Base-by-base conservation (phyloP, 2,113 vertebrate genomes). In the Copsychus sechellarum region DNA sequence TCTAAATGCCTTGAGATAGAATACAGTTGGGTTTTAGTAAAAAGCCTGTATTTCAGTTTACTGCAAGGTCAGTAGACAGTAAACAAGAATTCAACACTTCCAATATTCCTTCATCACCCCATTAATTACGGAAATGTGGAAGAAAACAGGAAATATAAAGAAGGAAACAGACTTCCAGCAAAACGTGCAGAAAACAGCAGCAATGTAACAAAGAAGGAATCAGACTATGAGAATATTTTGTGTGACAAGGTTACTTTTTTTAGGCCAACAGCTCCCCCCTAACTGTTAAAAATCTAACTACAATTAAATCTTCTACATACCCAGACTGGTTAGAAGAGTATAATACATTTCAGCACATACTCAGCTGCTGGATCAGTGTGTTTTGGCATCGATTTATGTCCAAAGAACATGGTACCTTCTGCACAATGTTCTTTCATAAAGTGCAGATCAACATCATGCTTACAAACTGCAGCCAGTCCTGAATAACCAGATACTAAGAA, bases 71-170 rank as follows among this genome's bases (percentile, higher is more conserved):
- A 79, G 24, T 2, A n/a, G 8, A 57, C 5, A 62, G 9, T 25
- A 26, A 73, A 77, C 18, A 67, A 8, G 24, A 48, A 89, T n/a
- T 67, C 14, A 81, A 53, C 3, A 31, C 5, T 48, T 87, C 12
- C 17, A 61, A 3, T 53, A 87, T 18, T 76, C n/a, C 31, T 65
- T 83, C 67, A 42, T 17, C 6, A 56, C 8, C 14, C 28, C 2
- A 0, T 28, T 81, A 61, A 67, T 71, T 40, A 51, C 0, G 1
- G 31, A 74, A 83, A 58, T 1, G 4, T 2, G 17, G 6, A 69
- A 77, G 6, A 51, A 85, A 74, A 72, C n/a, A 45, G 5, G 11
- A 81, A 64, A 76, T 10, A 3, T 16, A 21, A 54, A 54, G 31
- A 56, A n/a, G 54, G 29, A 54, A 54, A 54, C 26, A 21, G 12